Evolutionary conservation across 30 jellyfish, hydroid and myxozoan species (phyloP), one percentile per base, ranked within the genome.

Genomic region (Sanderia malayensis): DNA sequence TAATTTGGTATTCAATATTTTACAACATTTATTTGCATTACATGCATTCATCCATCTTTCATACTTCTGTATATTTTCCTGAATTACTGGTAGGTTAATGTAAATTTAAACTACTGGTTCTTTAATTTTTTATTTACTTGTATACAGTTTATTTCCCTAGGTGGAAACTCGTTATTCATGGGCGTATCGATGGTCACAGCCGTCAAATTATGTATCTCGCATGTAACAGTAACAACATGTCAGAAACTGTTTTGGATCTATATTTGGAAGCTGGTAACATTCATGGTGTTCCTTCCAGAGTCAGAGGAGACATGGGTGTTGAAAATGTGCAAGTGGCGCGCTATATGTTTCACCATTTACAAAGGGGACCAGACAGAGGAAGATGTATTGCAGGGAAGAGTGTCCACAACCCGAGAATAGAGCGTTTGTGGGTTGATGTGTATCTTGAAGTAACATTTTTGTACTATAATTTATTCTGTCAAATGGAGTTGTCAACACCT

Each of bases 251-350:
- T n/a, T n/a, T n/a, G n/a, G n/a, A n/a, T n/a, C n/a, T n/a, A n/a
- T n/a, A n/a, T n/a, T n/a, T n/a, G n/a, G n/a, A n/a, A 52, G 9
- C 81, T 53, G 64, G 27, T 55, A 8, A 30, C 23, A 7, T 25
- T 21, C 32, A 30, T 31, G 86, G 86, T 17, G 20, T 73, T 2
- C 86, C 86, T 11, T 73, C 86, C 15, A 45, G 83, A 70, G 83
- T 70, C 24, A 37, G 79, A 0, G 83, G 52, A 7, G 83, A 70
- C 83, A 61, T 52, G 19, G 86, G 86, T 9, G 81, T 58, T 23
- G 86, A 73, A 58, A 73, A 73, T 57, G 31, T 29, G 15, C 24
- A 70, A 4, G 86, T 73, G 11, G 81, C 81, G 17, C 11, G 82
- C 22, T 73, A 18, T 33, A 73, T 73, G 86, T 37, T 67, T 29